Conservation (phyloP, 2,797 vertebrate species). For the Pseudocheirus occidentalis region DNA sequence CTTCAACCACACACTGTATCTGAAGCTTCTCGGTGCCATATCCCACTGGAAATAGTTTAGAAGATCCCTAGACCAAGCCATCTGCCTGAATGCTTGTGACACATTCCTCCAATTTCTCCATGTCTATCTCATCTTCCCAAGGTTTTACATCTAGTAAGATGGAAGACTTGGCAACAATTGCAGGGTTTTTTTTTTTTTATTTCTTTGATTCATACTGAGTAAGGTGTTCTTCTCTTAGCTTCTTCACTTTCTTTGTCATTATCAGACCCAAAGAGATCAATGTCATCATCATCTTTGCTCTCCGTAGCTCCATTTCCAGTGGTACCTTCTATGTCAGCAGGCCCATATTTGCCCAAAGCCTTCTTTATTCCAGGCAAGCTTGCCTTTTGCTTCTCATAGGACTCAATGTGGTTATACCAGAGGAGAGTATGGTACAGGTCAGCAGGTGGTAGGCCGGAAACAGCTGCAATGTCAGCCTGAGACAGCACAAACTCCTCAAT, state of each 20-base stretch:
- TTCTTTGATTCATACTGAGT: too few relatives aligned
- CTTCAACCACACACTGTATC: conserved; percentile 96
- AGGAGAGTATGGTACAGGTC: conserved; percentile 91
- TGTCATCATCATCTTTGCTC: conserved; percentile 91
- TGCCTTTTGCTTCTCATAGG: conserved; percentile 83
- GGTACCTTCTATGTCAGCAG: conserved; percentile 90
- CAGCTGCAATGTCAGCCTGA: conserved; percentile 92
- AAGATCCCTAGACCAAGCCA: conserved; percentile 96
- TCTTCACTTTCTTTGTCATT: conserved; percentile 89
- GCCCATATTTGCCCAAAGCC: conserved; percentile 94
- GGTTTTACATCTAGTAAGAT: conserved; percentile 93
- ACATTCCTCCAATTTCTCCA: conserved; percentile 94
- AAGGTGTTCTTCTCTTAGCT: too few relatives aligned
- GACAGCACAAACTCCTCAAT: conserved; percentile 97
- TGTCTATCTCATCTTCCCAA: conserved; percentile 98
- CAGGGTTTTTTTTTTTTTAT: neutral
- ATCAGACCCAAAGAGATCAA: conserved; percentile 97
- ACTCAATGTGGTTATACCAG: conserved; percentile 98
- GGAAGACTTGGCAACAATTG: conserved; percentile 94
- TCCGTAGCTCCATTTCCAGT: conserved; percentile 82
- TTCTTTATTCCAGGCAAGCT: conserved; percentile 94
- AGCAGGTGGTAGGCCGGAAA: conserved; percentile 87
- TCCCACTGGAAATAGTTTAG: conserved; percentile 95
- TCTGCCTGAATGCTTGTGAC: conserved; percentile 94
- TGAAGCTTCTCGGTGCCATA: conserved; percentile 99